A percentile compares a stretch with the other conserved stretches of the same genome.
phyloP scores from a whole-genome alignment of 2,797 vertebrate species.

The Anabas testudineus region DNA sequence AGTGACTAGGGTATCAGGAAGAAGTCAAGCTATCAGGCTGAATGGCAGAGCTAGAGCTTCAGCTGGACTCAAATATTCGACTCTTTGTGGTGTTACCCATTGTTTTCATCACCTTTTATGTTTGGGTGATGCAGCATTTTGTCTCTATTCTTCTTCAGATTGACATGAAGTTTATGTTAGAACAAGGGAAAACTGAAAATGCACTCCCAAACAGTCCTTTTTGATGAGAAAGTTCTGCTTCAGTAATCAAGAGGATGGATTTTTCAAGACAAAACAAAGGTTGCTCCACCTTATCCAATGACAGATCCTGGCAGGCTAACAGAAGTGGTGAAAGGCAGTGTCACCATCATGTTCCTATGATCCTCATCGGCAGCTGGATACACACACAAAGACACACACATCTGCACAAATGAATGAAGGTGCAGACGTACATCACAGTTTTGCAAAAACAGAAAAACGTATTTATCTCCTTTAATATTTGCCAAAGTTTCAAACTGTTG shows the following conservation, averaged over 20 bases:
- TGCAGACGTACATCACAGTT: constrained; percentile 12
- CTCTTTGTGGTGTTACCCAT: constrained; percentile 99
- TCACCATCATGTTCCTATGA: no score
- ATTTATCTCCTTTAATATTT: constrained; percentile 30
- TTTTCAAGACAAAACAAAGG: constrained; percentile 99
- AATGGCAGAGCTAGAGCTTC: constrained; percentile 96
- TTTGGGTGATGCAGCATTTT: constrained; percentile 97
- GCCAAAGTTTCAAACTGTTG: not conserved
- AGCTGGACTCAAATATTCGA: constrained; percentile 97
- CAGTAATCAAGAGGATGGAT: constrained; percentile 99
- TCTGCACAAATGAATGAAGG: constrained; percentile 49
- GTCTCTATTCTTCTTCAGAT: constrained; percentile 97
- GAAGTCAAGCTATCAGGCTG: constrained; percentile 48
- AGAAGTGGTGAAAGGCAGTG: no score
- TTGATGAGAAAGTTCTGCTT: constrained; percentile 98
- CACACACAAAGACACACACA: constrained; percentile 56
- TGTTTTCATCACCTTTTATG: constrained; percentile 98
- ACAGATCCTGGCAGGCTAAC: no score
- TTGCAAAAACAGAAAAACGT: constrained; percentile 17
- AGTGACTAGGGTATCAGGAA: constrained; percentile 54
- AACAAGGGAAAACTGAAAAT: constrained; percentile 99
- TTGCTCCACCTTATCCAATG: constrained; percentile 98
- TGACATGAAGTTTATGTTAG: constrained; percentile 97
- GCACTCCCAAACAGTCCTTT: constrained; percentile 99
- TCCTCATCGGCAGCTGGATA: no score